Evolutionary conservation across 1,140 invertebrate genomes (phyloP), one percentile per base, ranked within the genome.

Genomic region (Drosophila lowei): DNA sequence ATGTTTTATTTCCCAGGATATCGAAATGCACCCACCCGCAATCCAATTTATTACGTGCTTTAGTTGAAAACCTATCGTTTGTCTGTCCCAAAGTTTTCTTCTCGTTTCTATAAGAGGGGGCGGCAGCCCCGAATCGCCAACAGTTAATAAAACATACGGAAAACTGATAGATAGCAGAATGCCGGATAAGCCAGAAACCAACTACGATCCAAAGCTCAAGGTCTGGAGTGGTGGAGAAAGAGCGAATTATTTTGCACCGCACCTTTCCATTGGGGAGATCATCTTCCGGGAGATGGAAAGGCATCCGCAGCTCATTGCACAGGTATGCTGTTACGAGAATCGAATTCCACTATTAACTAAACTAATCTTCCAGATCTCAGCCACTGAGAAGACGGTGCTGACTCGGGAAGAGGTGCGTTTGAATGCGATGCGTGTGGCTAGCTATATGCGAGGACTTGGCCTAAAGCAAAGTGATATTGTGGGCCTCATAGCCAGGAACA

Each of bases 401-500:
- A 78, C 59, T 4, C 47, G 67, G 0, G 28, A 28, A 15, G 71
- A 78, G 23, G 18, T 77, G 7, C 44, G 50, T 8, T 3, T 59
- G 1, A 74, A 77, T 28, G 54, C 63, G 4, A 62, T 68, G 18
- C 49, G 50, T 3, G 55, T 74, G 21, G 59, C 63, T 4, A 49
- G 9, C 9, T 60, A 48, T 28, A 18, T 77, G 23, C 41, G 50
- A 2, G 11, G 50, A 1, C 4, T 50, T 21, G 60, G 71, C 8
- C 4, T 74, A 2, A n/a, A 52, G 73, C 55, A 71, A 34, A 11
- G 21, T 0, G 60, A 74, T 21, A 58, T 71, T 18, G 76, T 85
- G 2, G 79, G 81, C 15, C n/a, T 85, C 18, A 53, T 78, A 13
- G 81, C 72, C 0, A 38, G 76, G 25, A 85, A 84, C 25, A 73